Percentiles rank a stretch among this genome's conserved stretches.
phyloP scores from a whole-genome alignment of 2,113 vertebrate species.

The Nothobranchius kuhntae region DNA sequence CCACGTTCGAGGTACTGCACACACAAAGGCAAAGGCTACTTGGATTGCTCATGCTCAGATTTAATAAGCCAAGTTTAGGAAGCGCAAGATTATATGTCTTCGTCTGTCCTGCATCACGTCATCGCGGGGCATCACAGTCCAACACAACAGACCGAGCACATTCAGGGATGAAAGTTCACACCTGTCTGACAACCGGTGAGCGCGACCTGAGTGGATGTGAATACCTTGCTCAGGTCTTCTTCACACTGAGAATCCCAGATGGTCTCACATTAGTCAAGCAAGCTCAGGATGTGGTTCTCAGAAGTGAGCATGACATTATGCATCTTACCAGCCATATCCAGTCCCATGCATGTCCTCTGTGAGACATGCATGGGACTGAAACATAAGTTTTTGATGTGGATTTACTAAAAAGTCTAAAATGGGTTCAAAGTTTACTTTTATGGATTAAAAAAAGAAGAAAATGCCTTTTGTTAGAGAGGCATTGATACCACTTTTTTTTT shows the following conservation, averaged over 20 bases:
- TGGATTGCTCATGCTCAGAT: no score
- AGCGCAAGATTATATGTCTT: constrained; percentile 23
- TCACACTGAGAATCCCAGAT: constrained; percentile 42
- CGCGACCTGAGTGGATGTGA: constrained; percentile 16
- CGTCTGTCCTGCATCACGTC: constrained; percentile 12
- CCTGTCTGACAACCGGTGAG: constrained; percentile 44
- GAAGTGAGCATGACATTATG: constrained; percentile 1
- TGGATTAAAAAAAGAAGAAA: no score
- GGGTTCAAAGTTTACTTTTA: no score
- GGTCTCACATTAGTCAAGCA: constrained; percentile 22
- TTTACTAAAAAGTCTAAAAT: no score
- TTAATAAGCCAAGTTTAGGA: neutral
- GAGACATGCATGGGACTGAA: no score
- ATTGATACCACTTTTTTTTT: no score
- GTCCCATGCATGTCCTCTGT: no score
- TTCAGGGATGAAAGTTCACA: constrained; percentile 39
- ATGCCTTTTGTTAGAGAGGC: no score
- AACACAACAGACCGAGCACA: constrained; percentile 49
- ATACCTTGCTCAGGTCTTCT: constrained; percentile 26
- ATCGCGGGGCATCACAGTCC: constrained; percentile 23
- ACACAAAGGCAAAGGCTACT: neutral
- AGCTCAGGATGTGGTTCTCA: constrained; percentile 20
- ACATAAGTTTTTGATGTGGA: no score
- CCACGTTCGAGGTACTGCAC: neutral
- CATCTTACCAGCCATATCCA: neutral